Percentiles rank a stretch among this genome's conserved stretches.
Evolutionary conservation across 2,797 vertebrate species (phyloP).

Genomic region (Spheniscus humboldti): DNA sequence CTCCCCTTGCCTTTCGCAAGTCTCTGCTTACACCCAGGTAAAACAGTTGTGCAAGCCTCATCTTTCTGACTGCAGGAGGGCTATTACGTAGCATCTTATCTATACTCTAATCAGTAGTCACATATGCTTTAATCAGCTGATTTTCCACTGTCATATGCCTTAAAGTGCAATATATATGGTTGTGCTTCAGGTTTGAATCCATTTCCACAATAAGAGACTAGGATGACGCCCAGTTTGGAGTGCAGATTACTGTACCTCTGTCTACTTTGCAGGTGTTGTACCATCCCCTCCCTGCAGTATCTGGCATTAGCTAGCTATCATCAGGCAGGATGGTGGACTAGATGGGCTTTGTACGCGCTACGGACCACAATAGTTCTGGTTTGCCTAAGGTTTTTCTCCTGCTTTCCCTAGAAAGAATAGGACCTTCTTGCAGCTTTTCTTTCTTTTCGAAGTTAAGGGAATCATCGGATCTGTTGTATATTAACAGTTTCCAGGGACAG

Average conservation of each 20-base stretch:
- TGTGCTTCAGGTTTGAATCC: fast-evolving
- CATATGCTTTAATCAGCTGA: fast-evolving
- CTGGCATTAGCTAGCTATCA: not conserved
- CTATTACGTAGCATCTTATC: fast-evolving
- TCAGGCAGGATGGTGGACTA: not conserved
- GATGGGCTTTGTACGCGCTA: fast-evolving
- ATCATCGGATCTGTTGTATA: not conserved
- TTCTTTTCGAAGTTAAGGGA: not conserved
- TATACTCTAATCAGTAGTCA: fast-evolving
- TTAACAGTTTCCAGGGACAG: not conserved
- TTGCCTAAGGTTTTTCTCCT: not conserved
- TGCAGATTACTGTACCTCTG: not conserved
- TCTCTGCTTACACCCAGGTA: not conserved
- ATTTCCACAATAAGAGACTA: fast-evolving
- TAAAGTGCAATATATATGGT: not conserved
- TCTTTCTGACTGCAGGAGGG: not conserved
- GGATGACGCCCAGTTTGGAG: not conserved
- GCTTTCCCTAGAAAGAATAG: not conserved
- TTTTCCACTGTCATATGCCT: not conserved
- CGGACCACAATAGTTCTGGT: not conserved
- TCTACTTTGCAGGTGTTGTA: not conserved
- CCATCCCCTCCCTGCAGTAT: not conserved
- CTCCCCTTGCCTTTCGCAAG: not conserved
- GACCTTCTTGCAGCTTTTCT: not conserved
- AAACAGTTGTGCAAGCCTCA: fast-evolving